Conservation (phyloP, 2,797 vertebrate species). For the Corythornis leucogaster region DNA sequence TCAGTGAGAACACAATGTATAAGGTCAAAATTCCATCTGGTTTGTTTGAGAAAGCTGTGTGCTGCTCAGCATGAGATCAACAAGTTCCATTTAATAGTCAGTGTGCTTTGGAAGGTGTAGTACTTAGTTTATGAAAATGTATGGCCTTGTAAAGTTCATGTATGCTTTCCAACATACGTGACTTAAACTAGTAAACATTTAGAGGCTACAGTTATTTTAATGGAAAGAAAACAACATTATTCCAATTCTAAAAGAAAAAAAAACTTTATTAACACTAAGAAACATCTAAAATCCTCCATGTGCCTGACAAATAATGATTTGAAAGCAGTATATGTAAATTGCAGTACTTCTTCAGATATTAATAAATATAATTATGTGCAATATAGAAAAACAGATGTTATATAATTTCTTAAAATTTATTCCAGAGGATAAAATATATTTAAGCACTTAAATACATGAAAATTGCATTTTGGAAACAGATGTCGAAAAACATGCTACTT, state of each 20-base stretch:
- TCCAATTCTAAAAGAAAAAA: neutral
- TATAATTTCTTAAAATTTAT: neutral
- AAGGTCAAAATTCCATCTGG: conserved; percentile 19
- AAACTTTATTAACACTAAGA: neutral
- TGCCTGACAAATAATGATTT: neutral
- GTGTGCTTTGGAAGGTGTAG: neutral
- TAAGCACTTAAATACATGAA: neutral
- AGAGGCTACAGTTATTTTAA: neutral
- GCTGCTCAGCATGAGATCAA: neutral
- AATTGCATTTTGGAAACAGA: neutral
- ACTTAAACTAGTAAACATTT: neutral
- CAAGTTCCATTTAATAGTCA: neutral
- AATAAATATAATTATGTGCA: neutral
- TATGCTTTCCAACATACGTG: neutral
- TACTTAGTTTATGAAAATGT: neutral
- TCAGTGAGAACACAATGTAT: neutral
- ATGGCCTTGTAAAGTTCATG: neutral
- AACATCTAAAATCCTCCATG: neutral
- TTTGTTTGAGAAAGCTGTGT: neutral
- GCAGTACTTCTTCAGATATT: neutral
- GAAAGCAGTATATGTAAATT: neutral
- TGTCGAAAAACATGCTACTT: neutral
- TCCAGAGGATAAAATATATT: neutral
- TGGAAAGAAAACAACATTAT: neutral
- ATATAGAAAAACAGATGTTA: neutral